phyloP scores from a whole-genome alignment of 2,797 vertebrate species.

The Morus bassanus region DNA sequence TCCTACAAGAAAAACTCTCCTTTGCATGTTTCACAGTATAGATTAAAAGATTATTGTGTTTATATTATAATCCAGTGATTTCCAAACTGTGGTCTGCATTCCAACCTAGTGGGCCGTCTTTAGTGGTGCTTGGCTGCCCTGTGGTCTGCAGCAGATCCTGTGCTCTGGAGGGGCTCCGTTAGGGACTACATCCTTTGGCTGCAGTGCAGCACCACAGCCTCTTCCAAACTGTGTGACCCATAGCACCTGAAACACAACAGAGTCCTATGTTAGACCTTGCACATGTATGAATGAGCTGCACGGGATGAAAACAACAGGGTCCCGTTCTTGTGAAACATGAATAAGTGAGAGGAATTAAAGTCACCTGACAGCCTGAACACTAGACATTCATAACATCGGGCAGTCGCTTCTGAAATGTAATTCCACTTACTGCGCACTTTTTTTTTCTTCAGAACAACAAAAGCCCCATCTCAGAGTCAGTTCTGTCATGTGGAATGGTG shows the following conservation, averaged over 20 bases:
- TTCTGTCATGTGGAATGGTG: not conserved
- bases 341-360: not conserved
- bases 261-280: rapidly evolving
- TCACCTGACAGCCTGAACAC: not conserved
- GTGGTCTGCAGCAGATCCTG: not conserved
- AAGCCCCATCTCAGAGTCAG: not conserved
- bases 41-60: not conserved
- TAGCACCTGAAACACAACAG: not conserved
- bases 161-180: not conserved
- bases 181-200: not conserved
- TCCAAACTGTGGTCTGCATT: not conserved
- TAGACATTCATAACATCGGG: not conserved
- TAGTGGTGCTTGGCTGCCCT: not conserved
- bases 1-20: not conserved
- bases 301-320: not conserved
- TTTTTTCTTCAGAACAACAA: not conserved
- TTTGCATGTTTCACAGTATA: not conserved
- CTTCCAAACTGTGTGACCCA: not conserved
- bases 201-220: not conserved
- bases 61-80: not conserved
- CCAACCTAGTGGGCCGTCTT: not conserved
- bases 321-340: not conserved
- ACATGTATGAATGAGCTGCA: not conserved
- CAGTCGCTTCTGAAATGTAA: not conserved
- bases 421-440: not conserved